phyloP scores from a whole-genome alignment of 2,888 invertebrate genomes.

The Globia sparganii region DNA sequence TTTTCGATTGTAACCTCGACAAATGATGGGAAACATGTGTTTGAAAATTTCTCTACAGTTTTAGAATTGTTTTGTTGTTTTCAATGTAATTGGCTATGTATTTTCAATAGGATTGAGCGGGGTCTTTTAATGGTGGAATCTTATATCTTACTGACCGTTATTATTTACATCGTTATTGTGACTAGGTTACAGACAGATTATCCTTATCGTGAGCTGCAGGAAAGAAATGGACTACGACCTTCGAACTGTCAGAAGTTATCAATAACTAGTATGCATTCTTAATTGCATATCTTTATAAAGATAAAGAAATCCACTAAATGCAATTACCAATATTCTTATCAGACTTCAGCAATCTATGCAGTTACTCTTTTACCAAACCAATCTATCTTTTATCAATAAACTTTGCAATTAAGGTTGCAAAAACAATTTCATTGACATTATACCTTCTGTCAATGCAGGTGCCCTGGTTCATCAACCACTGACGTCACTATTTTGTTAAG shows the following conservation, averaged over 20 bases:
- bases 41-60: slow-evolving; percentile 44
- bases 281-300: slow-evolving; percentile 16
- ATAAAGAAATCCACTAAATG: slow-evolving; percentile 27
- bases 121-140: not conserved
- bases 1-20: slow-evolving; percentile 65
- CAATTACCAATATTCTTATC: slow-evolving; percentile 21
- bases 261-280: slow-evolving; percentile 15
- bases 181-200: not conserved
- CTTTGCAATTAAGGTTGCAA: slow-evolving; percentile 40
- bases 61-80: slow-evolving; percentile 25
- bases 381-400: slow-evolving; percentile 42
- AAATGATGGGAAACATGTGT: slow-evolving; percentile 49
- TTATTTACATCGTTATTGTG: not conserved
- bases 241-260: not conserved
- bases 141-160: not conserved
- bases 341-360: slow-evolving; percentile 5
- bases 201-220: not conserved
- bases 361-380: slow-evolving; percentile 17
- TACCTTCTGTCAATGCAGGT: slow-evolving; percentile 41
- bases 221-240: slow-evolving; percentile 16
- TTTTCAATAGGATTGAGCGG: slow-evolving; percentile 12
- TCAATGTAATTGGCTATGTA: slow-evolving; percentile 34
- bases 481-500: slow-evolving; percentile 14
- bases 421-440: slow-evolving; percentile 20
- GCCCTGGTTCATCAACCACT: slow-evolving; percentile 23